Percentiles rank a stretch among this genome's conserved stretches.
Conservation (phyloP, 2,113 vertebrate species). For the Suncus etruscus region DNA sequence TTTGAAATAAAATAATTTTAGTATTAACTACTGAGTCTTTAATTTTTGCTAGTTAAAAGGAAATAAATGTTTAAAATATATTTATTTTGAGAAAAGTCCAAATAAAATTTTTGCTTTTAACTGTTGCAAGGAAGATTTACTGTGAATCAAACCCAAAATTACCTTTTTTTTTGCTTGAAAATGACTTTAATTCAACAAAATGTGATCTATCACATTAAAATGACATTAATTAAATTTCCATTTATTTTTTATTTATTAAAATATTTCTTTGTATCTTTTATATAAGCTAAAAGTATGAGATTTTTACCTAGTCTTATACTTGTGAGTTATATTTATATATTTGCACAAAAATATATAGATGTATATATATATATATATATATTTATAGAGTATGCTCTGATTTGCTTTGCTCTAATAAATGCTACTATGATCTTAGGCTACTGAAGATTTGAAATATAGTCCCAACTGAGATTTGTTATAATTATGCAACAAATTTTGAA, state of each 20-base stretch:
- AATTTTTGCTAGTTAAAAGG: conserved; percentile 47
- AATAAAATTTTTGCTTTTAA: background rate
- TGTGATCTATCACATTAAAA: conserved; percentile 24
- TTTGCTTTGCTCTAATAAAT: background rate
- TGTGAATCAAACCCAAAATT: conserved; percentile 4
- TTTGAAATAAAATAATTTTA: background rate
- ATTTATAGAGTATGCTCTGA: background rate
- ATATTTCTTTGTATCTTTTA: conserved; percentile 28
- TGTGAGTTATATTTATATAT: background rate
- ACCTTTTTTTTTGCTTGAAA: conserved; percentile 34
- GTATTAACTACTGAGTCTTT: conserved; percentile 22
- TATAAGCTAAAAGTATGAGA: background rate
- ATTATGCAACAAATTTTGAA: background rate
- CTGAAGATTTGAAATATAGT: background rate
- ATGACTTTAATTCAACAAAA: conserved; percentile 47
- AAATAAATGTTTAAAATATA: background rate
- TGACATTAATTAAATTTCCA: conserved; percentile 37
- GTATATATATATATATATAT: too few relatives aligned
- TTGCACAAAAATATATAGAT: too few relatives aligned
- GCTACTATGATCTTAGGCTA: background rate
- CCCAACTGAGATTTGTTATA: background rate
- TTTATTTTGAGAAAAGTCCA: conserved; percentile 43
- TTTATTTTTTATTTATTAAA: conserved; percentile 40
- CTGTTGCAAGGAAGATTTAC: background rate
- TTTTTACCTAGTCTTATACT: background rate